Percentiles rank a stretch among this genome's conserved stretches.
Evolutionary conservation across 2,113 vertebrate genomes (phyloP).

Genomic region (Stegostoma tigrinum): DNA sequence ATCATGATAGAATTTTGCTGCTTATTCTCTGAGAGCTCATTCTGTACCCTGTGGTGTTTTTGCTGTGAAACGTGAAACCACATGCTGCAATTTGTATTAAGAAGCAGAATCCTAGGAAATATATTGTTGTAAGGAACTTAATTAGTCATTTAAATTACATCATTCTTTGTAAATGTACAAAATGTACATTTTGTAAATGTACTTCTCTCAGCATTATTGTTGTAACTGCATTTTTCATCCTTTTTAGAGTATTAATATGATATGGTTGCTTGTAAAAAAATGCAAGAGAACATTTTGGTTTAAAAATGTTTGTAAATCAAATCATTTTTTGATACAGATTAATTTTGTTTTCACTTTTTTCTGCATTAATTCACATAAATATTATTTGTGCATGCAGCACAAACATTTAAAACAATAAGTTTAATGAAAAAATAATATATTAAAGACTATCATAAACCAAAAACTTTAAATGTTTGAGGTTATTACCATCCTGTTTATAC

Average conservation of each 20-base stretch:
- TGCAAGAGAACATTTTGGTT: not conserved
- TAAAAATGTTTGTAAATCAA: not conserved
- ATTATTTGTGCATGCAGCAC: not conserved
- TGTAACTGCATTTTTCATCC: not conserved
- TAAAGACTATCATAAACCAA: not conserved
- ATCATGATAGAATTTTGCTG: not conserved
- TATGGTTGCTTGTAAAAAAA: not conserved
- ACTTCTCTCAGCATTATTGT: not conserved
- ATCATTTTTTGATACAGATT: not conserved
- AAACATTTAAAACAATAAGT: not conserved
- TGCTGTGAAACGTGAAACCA: not conserved
- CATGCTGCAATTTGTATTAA: not conserved
- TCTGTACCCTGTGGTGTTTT: not conserved
- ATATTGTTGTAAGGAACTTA: not conserved
- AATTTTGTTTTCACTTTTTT: not conserved
- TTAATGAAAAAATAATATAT: not conserved
- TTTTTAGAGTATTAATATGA: not conserved
- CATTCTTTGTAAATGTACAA: no score
- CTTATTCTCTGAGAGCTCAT: not conserved
- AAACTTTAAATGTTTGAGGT: slow-evolving; percentile 38
- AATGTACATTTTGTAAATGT: no score
- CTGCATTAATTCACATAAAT: not conserved
- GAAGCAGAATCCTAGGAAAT: not conserved
- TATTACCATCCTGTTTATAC: slow-evolving; percentile 36
- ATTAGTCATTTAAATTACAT: not conserved